phyloP scores from a whole-genome alignment of 2,797 vertebrate genomes.

The Sciurus vulgaris region DNA sequence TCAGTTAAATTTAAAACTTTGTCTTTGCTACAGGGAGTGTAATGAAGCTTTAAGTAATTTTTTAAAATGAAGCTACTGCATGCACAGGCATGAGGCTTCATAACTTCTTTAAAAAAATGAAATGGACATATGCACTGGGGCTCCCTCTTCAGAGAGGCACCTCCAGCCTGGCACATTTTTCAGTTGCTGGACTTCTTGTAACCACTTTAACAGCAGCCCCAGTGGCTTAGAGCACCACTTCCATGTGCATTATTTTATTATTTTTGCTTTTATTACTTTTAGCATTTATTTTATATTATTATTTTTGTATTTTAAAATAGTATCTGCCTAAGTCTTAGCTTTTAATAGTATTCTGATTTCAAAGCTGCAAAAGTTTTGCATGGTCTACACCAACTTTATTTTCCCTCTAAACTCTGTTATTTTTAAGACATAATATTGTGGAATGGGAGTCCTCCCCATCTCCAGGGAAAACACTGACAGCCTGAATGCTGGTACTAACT shows the following conservation, averaged over 20 bases:
- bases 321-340: background rate
- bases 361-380: conserved; percentile 3
- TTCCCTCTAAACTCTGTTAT: conserved; percentile 6
- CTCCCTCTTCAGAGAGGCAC: background rate
- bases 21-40: conserved; percentile 24
- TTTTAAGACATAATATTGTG: conserved; percentile 29
- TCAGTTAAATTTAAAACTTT: conserved; percentile 55
- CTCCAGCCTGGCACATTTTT: background rate
- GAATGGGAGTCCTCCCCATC: background rate
- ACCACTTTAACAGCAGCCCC: background rate
- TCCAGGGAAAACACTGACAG: background rate
- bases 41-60: conserved; percentile 50
- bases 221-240: background rate
- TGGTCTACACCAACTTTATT: background rate
- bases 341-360: background rate
- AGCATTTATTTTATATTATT: background rate
- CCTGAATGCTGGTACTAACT: background rate
- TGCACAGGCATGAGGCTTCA: too few relatives aligned
- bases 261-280: background rate
- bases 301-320: background rate
- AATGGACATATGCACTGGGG: background rate
- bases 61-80: background rate
- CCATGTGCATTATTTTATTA: background rate
- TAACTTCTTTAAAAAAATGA: too few relatives aligned
- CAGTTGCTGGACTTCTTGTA: background rate